A percentile compares a stretch with the other conserved stretches of the same genome.
Evolutionary conservation across 2,113 vertebrate genomes (phyloP).

Genomic region (Megaceryle torquata): DNA sequence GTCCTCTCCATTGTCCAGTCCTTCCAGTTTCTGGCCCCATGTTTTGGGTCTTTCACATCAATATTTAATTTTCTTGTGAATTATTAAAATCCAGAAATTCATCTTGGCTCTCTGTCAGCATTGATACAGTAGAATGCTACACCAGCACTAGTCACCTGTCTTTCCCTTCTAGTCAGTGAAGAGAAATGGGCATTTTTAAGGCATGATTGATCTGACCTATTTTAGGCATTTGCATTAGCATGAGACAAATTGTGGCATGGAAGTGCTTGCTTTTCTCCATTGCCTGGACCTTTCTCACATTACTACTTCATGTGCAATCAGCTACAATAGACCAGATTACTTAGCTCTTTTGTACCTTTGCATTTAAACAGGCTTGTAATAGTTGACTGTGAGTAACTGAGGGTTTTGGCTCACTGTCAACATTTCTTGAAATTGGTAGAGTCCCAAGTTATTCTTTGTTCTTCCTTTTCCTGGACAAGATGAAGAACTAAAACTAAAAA

Average conservation of each 20-base stretch:
- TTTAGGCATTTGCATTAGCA: not conserved
- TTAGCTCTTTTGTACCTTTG: not conserved
- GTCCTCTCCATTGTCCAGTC: not conserved
- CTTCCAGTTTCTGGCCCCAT: not conserved
- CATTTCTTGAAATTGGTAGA: not conserved
- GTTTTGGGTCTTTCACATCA: not conserved
- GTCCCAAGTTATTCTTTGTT: not conserved
- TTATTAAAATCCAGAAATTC: not conserved
- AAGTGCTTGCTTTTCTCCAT: not conserved
- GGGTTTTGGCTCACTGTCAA: not conserved
- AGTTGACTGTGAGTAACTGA: not conserved
- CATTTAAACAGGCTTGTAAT: not conserved
- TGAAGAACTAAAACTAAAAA: not conserved
- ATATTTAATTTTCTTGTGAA: not conserved
- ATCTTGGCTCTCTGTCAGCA: not conserved
- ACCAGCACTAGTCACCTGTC: not conserved
- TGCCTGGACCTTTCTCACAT: not conserved
- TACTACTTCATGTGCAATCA: not conserved
- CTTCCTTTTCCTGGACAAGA: not conserved
- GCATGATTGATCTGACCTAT: not conserved
- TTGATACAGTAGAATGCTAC: not conserved
- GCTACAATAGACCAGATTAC: not conserved
- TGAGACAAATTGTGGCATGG: not conserved
- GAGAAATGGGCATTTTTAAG: not conserved
- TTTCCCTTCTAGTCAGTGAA: not conserved